A percentile compares a stretch with the other conserved stretches of the same genome.
Evolutionary conservation across 2,797 vertebrate genomes (phyloP).

Genomic region (Hippopotamyrus pictus): DNA sequence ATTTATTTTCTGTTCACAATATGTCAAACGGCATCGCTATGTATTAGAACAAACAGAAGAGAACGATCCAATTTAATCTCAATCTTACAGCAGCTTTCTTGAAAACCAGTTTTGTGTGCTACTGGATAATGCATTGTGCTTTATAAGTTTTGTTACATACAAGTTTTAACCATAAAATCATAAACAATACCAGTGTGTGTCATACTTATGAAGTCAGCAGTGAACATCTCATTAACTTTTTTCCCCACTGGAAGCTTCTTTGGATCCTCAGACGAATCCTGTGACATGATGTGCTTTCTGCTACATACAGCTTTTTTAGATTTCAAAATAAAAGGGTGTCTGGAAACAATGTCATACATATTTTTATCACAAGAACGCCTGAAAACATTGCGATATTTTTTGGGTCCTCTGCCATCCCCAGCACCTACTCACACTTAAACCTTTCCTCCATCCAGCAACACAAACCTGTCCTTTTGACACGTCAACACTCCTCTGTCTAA

Average conservation of each 20-base stretch:
- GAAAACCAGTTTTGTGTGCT: background rate
- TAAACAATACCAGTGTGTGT: background rate
- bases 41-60: background rate
- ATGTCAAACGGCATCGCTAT: background rate
- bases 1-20: background rate
- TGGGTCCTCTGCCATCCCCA: background rate
- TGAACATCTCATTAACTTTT: background rate
- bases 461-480: background rate
- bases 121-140: background rate
- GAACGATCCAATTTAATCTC: background rate
- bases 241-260: background rate
- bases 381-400: background rate
- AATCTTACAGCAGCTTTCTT: background rate
- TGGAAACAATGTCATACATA: slow-evolving; percentile 4
- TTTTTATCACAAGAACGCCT: slow-evolving; percentile 1
- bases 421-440: background rate
- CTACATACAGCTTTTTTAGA: background rate
- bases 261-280: background rate
- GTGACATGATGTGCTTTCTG: background rate
- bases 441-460: background rate
- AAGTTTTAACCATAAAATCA: background rate
- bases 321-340: background rate
- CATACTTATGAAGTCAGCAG: background rate
- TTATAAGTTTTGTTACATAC: background rate
- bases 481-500: background rate